Base-by-base conservation (phyloP, 1,140 invertebrate species). In the Heliothis subflexa region DNA sequence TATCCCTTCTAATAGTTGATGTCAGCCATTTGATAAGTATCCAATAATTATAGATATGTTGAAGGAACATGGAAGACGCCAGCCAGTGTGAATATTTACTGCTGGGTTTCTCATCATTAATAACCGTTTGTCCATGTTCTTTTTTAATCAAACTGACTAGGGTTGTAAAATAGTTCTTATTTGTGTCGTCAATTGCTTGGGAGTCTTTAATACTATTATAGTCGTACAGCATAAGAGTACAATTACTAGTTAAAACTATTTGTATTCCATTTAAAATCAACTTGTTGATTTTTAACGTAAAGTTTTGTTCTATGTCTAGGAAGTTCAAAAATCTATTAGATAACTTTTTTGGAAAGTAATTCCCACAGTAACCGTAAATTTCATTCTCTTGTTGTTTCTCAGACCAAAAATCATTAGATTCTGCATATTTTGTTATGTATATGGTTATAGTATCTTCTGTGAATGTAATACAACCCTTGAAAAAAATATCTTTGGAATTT, bases 21-120 rank as follows among this genome's bases (percentile, higher is more conserved):
- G 85, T 68, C n/a, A 92, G 64, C 93, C 93, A 94, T 64, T 81
- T 78, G 25, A 89, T 50, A 59, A 92, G 79, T 72, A 88, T 90
- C 12, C 87, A 64, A 77, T 89, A 90, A 83, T 91, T 92, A 68
- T 83, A 78, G 54, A 89, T n/a, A 85, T 94, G 90, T 78, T 93
- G 89, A 55, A 83, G 77, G 75, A 93, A 86, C 91, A 93, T 92
- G 18, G 89, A 91, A 7, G 86, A 88, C 71, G 81, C 78, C 13
- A 94, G 61, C 86, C 88, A 90, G 11, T 70, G 78, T 25, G 85
- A 84, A 28, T 75, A 86, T 55, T 71, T 78, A 64, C 82, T 79
- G 64, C 50, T 33, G 45, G 79, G 59, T 70, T 75, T 68, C 71
- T 85, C 80, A 28, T 57, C 16, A 45, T 45, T 71, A 55, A 47